These are phyloP conservation scores for Platyura marginata DNA, from an alignment of 1,140 invertebrate genomes.

Conservation along the genomic window DNA sequence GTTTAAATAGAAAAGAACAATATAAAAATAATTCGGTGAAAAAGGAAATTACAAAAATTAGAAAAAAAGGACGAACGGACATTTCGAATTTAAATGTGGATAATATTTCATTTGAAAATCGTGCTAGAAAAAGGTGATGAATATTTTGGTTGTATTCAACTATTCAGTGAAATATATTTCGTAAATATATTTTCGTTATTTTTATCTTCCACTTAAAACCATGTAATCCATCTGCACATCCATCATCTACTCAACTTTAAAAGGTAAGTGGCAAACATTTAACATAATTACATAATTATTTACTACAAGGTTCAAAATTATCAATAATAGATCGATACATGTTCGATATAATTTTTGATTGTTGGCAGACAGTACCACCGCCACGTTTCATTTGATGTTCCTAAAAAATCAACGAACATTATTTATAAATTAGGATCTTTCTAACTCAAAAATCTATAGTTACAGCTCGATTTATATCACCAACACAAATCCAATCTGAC, in stretches of 20 bases:
- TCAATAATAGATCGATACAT: conserved; percentile 28
- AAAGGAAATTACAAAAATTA: conserved; percentile 17
- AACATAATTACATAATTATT: too few species aligned
- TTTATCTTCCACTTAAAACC: too few species aligned
- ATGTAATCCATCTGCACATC: too few species aligned
- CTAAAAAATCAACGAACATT: conserved; percentile 26
- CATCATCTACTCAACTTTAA: too few species aligned
- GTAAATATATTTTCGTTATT: too few species aligned
- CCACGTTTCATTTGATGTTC: conserved; percentile 53
- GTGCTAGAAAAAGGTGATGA: too few species aligned
- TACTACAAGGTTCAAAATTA: conserved; percentile 26
- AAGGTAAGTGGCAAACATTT: too few species aligned
- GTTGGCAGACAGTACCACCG: conserved; percentile 64
- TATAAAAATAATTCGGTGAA: conserved; percentile 15
- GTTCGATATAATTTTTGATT: conserved; percentile 30
- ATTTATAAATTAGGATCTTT: conserved; percentile 4
- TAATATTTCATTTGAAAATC: too few species aligned
- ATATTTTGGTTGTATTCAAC: too few species aligned
- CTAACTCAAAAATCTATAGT: conserved; percentile 11
- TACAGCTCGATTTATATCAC: conserved; percentile 84
- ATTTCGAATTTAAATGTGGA: too few species aligned
- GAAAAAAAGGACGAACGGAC: too few species aligned
- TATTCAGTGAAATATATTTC: too few species aligned
- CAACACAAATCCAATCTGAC: conserved; percentile 63
- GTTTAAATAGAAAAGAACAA: conserved; percentile 1